Evolutionary conservation across 2,888 invertebrate species (phyloP), one percentile per base, ranked within the genome.

Genomic region (Nebria brevicollis): DNA sequence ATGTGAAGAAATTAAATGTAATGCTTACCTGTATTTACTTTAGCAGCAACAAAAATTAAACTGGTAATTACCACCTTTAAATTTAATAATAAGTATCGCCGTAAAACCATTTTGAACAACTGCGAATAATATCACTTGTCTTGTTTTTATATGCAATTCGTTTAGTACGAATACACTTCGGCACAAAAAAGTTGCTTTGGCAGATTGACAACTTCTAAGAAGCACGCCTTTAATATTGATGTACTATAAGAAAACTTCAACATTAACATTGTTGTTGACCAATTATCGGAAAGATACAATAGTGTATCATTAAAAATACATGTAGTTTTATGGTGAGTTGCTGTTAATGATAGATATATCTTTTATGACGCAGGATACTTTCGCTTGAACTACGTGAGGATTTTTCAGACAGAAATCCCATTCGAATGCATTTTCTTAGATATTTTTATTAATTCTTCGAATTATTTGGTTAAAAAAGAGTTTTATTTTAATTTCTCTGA

Each of bases 321-420:
- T 54, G 54, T 11, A 34, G 34, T 34, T 7, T 54, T 54, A 11
- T 54, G 54, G 8, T 54, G 3, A 54, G 54, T 34, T 70, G 70
- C 70, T 15, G 26, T 7, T 26, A 70, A 26, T 70, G 34, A 70
- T 25, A 34, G 11, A 6, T 65, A 66, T 25, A 73, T 73, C 15
- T 78, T 78, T 34, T 73, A 13, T 78, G 73, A 78, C 66, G 72
- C 78, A 78, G 41, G 20, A 73, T 78, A 78, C 42, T 41, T 70
- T 70, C 70, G 11, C 6, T 70, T 25, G 15, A 70, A 70, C 70
- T 2, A 70, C 7, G 70, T 25, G 25, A 70, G 20, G 6, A 11
- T 70, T 70, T 70, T 70, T 25, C 26, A 25, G 13, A 20, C 34
- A 20, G 70, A 13, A 70, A 70, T 70, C 70, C 70, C 70, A 70